Base-by-base conservation (phyloP, 2,113 vertebrate species). In the Lipophrys pholis region DNA sequence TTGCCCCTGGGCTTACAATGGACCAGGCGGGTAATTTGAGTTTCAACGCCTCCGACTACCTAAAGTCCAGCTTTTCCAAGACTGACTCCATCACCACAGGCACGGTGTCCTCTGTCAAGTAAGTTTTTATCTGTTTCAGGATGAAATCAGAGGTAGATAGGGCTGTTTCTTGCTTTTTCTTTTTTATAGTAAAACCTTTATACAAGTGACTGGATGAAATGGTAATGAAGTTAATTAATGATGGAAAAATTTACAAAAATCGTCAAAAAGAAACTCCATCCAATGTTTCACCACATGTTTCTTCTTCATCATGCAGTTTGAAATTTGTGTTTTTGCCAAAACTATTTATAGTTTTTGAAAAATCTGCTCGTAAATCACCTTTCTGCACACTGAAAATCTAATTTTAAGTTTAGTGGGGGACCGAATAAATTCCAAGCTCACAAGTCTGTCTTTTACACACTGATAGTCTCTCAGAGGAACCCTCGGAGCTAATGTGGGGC, bases 41-140 rank as follows among this genome's bases (percentile, higher is more conserved):
- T 71, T 98, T 98, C 94, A 96, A 92, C 78, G 88, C 95, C 51
- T 92, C 96, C 0, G 98, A 99, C 78, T 98, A 96, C 93, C 93
- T 98, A 77, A 99, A 99, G 91, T 97, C 98, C 73, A 96, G 96
- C 81, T 99, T 99, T 93, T 99, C 97, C 91, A 98, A 99, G 92
- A 98, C 97, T 49, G 98, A 99, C 93, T 99, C 98, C 91, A 99
- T 99, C 91, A 99, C 98, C 87, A 98, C 97, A 1, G 98, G 97
- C 87, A 99, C 98, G 1, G 97, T 99, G 85, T 99, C 98, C 72
- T 99, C 97, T 7, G 96, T 98, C 74, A 99, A 98, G 98, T 99
- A 96, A 98, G 0, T 60, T 53, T 61, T 38, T 11, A 52, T 53
- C 8, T 40, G 38, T 0, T 42, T 42, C 5, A 43, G n/a, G 21